Percentiles rank a stretch among this genome's conserved stretches.
These are phyloP conservation scores for Anoncus sp. DNA, from an alignment of 2,888 invertebrate genomes.

Conservation along the genomic window DNA sequence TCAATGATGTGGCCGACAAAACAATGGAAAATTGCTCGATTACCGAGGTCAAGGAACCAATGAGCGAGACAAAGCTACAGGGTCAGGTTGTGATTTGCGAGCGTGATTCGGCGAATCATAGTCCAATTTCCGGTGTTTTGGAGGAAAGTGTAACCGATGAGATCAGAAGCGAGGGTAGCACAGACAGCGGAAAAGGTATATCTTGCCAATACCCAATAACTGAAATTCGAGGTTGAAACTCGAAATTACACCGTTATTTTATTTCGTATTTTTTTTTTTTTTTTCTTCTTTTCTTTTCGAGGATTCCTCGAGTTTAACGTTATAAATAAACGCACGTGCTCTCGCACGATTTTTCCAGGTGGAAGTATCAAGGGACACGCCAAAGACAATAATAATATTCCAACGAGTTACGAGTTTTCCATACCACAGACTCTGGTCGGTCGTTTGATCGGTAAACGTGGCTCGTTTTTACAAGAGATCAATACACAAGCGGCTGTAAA, in stretches of 20 bases:
- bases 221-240: no score
- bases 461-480: slow-evolving; percentile 92
- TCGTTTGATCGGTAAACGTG: slow-evolving; percentile 93
- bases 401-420: slow-evolving; percentile 88
- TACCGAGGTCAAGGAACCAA: slow-evolving; percentile 21
- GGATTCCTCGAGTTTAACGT: no score
- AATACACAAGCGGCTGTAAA: slow-evolving; percentile 91
- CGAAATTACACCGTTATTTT: no score
- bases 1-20: not conserved
- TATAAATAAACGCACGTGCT: no score
- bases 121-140: slow-evolving; percentile 89
- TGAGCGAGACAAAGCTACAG: slow-evolving; percentile 72
- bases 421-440: slow-evolving; percentile 92
- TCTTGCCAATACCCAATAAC: no score
- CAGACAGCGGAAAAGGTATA: slow-evolving; percentile 92
- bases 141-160: slow-evolving; percentile 83
- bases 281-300: no score
- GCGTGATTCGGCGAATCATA: slow-evolving; percentile 91
- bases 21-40: slow-evolving; percentile 38
- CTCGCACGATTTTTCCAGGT: slow-evolving; percentile 65
- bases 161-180: slow-evolving; percentile 87
- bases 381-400: slow-evolving; percentile 71
- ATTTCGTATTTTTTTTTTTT: no score
- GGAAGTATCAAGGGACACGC: slow-evolving; percentile 79
- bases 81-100: slow-evolving; percentile 79